A percentile compares a stretch with the other conserved stretches of the same genome.
phyloP scores from a whole-genome alignment of 37 sponge, comb jelly and placozoan species.

The Halisarca cf. caerulea region DNA sequence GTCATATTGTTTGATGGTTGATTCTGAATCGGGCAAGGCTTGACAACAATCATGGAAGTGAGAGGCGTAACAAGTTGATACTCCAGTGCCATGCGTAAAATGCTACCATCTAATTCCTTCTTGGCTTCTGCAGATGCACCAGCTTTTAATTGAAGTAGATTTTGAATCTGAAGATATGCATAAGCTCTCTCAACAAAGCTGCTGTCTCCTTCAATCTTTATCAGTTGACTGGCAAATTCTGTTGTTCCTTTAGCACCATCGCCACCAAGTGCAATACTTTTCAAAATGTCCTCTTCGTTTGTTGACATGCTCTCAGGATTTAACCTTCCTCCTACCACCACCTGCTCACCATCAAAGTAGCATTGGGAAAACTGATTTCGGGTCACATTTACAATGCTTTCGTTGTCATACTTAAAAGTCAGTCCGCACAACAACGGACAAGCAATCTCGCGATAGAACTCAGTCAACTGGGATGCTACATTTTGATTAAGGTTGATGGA shows the following conservation, averaged over 20 bases:
- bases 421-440: conserved; percentile 16
- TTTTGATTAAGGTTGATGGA: conserved; percentile 3
- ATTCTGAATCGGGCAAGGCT: background rate
- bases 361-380: background rate
- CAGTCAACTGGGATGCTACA: background rate
- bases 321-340: background rate
- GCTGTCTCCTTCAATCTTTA: background rate
- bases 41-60: conserved; percentile 16
- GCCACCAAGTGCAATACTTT: background rate
- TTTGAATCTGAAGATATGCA: conserved; percentile 2
- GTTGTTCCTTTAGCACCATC: background rate
- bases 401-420: background rate
- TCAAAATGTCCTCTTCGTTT: background rate
- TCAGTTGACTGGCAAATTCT: background rate
- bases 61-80: conserved; percentile 26
- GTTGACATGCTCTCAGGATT: background rate
- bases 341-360: conserved; percentile 18
- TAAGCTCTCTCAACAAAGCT: conserved; percentile 21
- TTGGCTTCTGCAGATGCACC: background rate
- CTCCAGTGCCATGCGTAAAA: conserved; percentile 1
- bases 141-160: background rate
- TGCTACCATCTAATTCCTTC: background rate
- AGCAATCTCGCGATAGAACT: conserved; percentile 16
- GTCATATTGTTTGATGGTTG: background rate
- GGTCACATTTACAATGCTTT: background rate